phyloP scores from a whole-genome alignment of 2,888 invertebrate genomes.

The Dermolepida albohirtum region DNA sequence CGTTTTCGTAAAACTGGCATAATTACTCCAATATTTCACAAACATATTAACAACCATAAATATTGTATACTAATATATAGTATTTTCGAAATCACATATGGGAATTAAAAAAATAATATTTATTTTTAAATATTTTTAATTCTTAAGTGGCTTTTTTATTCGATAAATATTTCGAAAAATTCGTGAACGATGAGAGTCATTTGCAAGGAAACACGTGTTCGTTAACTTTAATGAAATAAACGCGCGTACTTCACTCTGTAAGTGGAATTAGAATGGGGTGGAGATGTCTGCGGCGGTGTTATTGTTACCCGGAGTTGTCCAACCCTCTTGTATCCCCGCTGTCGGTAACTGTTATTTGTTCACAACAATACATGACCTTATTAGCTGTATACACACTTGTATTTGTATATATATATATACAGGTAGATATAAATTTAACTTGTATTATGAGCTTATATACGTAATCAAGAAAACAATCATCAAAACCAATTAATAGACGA shows the following conservation, averaged over 20 bases:
- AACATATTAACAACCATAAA: slow-evolving; percentile 33
- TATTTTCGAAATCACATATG: not conserved
- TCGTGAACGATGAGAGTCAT: not conserved
- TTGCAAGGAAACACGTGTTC: slow-evolving; percentile 18
- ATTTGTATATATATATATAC: slow-evolving; percentile 2
- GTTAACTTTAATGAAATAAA: slow-evolving; percentile 29
- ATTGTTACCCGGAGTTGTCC: slow-evolving; percentile 41
- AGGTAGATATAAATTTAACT: too few relatives aligned
- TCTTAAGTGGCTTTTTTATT: too few relatives aligned
- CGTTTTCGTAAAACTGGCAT: slow-evolving; percentile 53
- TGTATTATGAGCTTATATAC: too few relatives aligned
- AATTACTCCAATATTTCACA: slow-evolving; percentile 28
- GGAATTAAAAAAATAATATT: too few relatives aligned
- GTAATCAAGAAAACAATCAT: too few relatives aligned
- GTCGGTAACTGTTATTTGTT: slow-evolving; percentile 45
- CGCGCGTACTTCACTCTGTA: slow-evolving; percentile 26
- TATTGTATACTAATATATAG: not conserved
- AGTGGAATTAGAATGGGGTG: slow-evolving; percentile 39
- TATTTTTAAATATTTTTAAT: too few relatives aligned
- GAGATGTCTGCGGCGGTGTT: slow-evolving; percentile 43
- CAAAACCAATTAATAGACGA: too few relatives aligned
- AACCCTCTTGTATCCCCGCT: slow-evolving; percentile 41
- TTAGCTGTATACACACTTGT: slow-evolving; percentile 30
- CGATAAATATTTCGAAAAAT: too few relatives aligned
- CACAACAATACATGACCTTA: slow-evolving; percentile 47